These are phyloP conservation scores for Diplazon laetatorius DNA, from an alignment of 2,888 invertebrate species.

Conservation along the genomic window DNA sequence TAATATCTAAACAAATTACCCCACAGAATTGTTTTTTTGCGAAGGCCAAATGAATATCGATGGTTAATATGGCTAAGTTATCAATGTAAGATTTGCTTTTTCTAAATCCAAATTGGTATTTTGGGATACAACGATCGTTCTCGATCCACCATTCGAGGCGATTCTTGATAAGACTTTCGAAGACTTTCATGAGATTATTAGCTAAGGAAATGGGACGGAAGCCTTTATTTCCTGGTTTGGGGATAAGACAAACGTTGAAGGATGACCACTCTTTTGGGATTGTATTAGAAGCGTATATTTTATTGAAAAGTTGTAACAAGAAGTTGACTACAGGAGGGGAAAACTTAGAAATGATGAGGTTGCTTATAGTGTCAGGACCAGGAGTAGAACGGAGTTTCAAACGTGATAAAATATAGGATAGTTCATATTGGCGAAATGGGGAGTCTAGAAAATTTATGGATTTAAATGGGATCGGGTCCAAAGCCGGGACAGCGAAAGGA, in stretches of 20 bases:
- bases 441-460: too few relatives aligned
- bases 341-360: too few relatives aligned
- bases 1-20: not conserved
- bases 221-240: not conserved
- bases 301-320: not conserved
- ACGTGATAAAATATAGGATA: too few relatives aligned
- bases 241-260: not conserved
- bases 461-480: too few relatives aligned
- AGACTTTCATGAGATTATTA: not conserved
- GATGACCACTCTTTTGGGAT: not conserved
- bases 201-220: not conserved
- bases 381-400: too few relatives aligned
- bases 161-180: not conserved
- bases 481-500: too few relatives aligned
- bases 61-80: slow-evolving; percentile 8
- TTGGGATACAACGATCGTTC: not conserved
- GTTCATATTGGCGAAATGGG: too few relatives aligned
- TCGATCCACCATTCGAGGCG: slow-evolving; percentile 7
- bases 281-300: not conserved
- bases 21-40: slow-evolving; percentile 2
- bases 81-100: not conserved
- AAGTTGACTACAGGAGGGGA: not conserved
- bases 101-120: slow-evolving; percentile 14
- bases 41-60: slow-evolving; percentile 12
- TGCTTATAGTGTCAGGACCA: too few relatives aligned